phyloP scores from a whole-genome alignment of 2,113 vertebrate genomes.

The Aptenodytes forsteri region DNA sequence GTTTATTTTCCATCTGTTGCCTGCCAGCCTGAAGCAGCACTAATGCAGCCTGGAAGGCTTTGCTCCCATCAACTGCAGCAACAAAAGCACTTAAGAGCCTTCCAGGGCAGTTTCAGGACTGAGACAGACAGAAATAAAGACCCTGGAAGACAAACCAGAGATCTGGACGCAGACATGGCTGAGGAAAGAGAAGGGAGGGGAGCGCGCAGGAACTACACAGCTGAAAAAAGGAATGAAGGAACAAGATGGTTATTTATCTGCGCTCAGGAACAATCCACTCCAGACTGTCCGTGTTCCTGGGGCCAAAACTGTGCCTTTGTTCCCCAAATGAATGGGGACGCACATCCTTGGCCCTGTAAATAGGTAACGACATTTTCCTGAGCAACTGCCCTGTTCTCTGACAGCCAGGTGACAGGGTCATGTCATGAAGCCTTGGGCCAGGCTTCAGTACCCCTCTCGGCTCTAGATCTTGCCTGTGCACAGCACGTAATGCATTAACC shows the following conservation, averaged over 20 bases:
- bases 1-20: conserved; percentile 63
- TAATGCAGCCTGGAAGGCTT: conserved; percentile 60
- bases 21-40: conserved; percentile 64
- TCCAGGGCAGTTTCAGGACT: not conserved
- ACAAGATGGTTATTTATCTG: not conserved
- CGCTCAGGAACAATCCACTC: not conserved
- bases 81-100: conserved; percentile 49
- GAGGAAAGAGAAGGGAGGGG: not conserved
- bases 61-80: conserved; percentile 26
- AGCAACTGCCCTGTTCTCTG: not conserved
- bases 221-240: not conserved
- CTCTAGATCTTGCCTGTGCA: not conserved
- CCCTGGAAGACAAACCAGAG: not conserved
- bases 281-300: accelerated
- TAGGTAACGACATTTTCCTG: not conserved
- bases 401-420: not conserved
- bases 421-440: not conserved
- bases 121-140: not conserved
- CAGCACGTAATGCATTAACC: not conserved
- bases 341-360: not conserved
- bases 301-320: not conserved
- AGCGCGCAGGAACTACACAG: not conserved
- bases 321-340: not conserved
- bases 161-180: not conserved
- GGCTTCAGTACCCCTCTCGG: not conserved